Evolutionary conservation across 2,888 invertebrate genomes (phyloP).

Genomic region (Phyllotreta striolata): DNA sequence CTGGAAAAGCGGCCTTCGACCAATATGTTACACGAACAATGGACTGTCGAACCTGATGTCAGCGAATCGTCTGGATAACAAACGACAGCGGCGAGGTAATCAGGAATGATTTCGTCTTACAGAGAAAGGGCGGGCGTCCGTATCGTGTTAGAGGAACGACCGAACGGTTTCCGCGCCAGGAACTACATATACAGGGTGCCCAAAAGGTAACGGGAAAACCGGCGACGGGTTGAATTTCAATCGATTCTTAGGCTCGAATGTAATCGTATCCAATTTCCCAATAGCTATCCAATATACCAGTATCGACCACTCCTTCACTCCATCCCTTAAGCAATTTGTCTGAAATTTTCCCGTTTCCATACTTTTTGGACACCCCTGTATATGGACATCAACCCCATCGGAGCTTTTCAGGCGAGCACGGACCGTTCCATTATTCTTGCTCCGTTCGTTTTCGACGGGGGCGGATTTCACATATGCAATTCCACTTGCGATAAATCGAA

Average conservation of each 20-base stretch:
- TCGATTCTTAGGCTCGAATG: too few relatives aligned
- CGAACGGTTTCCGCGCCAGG: constrained; percentile 44
- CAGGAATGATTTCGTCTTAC: constrained; percentile 62
- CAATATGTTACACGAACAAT: constrained; percentile 61
- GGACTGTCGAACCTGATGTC: constrained; percentile 63
- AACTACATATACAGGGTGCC: constrained; percentile 36
- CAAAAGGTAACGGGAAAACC: too few relatives aligned
- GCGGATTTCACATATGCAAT: too few relatives aligned
- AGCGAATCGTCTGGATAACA: constrained; percentile 60
- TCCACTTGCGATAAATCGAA: too few relatives aligned
- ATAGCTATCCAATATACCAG: too few relatives aligned
- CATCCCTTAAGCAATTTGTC: too few relatives aligned
- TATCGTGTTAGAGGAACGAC: constrained; percentile 55
- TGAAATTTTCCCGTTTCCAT: too few relatives aligned
- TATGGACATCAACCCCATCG: constrained; percentile 47
- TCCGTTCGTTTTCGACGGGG: background rate
- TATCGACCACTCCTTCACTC: too few relatives aligned
- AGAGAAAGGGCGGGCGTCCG: constrained; percentile 61
- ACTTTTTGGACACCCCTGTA: too few relatives aligned
- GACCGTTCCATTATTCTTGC: background rate
- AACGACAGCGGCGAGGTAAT: constrained; percentile 59
- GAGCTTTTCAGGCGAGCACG: constrained; percentile 40
- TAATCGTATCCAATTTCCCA: too few relatives aligned
- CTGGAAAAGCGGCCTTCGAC: constrained; percentile 41
- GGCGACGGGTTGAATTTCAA: too few relatives aligned